These are phyloP conservation scores for Setipinna tenuifilis DNA, from an alignment of 2,797 vertebrate species.

Conservation along the genomic window DNA sequence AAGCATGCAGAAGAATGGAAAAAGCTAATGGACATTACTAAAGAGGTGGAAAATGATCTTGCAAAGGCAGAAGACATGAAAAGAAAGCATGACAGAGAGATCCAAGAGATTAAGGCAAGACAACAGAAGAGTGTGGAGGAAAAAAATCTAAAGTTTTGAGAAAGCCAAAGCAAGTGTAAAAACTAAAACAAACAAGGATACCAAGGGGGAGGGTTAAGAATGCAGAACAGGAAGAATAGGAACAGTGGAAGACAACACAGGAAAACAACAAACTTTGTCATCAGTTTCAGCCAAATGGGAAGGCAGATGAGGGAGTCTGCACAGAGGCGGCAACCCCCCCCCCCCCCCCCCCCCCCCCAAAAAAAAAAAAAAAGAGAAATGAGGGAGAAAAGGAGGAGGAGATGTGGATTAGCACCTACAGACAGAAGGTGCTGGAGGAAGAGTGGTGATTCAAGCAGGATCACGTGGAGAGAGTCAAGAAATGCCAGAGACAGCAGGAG, in stretches of 20 bases:
- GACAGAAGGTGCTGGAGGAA: neutral
- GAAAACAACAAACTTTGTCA: neutral
- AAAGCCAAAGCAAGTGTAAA: too few species aligned
- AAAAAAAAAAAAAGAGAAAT: too few species aligned
- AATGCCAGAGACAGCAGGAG: neutral
- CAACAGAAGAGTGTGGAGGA: too few species aligned
- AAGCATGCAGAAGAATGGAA: too few species aligned
- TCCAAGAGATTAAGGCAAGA: neutral
- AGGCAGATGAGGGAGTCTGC: too few species aligned
- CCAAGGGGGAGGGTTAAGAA: too few species aligned
- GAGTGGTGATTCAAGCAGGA: neutral
- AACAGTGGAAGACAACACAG: neutral
- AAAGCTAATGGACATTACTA: too few species aligned
- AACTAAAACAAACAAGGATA: too few species aligned
- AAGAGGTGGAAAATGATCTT: slow-evolving; percentile 29
- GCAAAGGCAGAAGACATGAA: neutral
- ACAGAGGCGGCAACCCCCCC: too few species aligned
- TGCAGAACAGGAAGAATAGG: neutral
- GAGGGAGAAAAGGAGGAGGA: neutral
- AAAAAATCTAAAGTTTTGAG: too few species aligned
- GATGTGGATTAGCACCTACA: neutral
- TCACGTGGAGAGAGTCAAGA: neutral
- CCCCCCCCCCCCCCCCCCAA: too few species aligned
- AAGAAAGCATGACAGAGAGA: neutral
- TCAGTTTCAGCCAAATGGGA: neutral